These are phyloP conservation scores for Leucoraja erinaceus DNA, from an alignment of 2,113 vertebrate genomes.

Conservation along the genomic window DNA sequence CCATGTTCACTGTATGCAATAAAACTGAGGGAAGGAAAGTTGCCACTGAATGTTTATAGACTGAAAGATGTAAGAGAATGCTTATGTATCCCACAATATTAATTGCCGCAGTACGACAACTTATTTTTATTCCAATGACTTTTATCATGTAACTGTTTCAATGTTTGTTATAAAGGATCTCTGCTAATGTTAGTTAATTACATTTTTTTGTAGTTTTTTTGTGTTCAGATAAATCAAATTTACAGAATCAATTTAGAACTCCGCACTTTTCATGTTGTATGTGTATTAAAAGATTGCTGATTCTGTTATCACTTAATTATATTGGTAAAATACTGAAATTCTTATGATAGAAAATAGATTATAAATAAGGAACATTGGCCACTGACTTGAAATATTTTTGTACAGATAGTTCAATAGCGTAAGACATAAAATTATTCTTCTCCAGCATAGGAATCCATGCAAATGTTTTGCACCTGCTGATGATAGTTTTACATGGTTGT, in stretches of 20 bases:
- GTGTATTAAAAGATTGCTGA: neutral
- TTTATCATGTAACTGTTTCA: neutral
- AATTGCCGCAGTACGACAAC: neutral
- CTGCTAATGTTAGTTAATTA: neutral
- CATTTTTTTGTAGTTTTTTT: neutral
- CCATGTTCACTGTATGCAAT: neutral
- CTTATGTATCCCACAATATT: neutral
- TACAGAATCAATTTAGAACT: neutral
- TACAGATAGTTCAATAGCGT: neutral
- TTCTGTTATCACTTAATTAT: neutral
- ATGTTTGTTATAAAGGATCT: neutral
- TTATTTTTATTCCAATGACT: neutral
- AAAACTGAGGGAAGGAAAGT: neutral
- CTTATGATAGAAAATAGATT: neutral
- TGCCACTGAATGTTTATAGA: neutral
- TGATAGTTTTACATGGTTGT: neutral
- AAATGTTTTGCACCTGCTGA: neutral
- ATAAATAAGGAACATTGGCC: neutral
- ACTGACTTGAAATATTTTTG: neutral
- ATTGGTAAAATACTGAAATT: neutral
- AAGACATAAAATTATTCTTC: neutral
- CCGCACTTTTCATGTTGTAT: neutral
- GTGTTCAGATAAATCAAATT: neutral
- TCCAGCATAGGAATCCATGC: neutral
- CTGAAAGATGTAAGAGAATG: neutral